Conservation (phyloP, 2,888 invertebrate species). For the Thymelicus sylvestris region DNA sequence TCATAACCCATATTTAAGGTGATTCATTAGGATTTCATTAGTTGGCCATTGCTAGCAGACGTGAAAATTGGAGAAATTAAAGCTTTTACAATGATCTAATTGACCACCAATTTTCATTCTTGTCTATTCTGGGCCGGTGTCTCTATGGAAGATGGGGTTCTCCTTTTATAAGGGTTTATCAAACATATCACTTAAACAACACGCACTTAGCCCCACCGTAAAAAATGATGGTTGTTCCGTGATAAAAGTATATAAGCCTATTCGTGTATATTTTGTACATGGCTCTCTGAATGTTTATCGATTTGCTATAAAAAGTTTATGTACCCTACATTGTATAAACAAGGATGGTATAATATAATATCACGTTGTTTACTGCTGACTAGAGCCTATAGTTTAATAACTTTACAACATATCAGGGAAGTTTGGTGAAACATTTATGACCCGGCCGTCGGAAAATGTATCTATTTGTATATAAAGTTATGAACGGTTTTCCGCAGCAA, state of each 20-base stretch:
- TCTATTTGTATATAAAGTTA: slow-evolving; percentile 52
- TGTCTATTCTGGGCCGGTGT: no score
- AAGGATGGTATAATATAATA: slow-evolving; percentile 48
- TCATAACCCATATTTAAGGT: no score
- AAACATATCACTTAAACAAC: slow-evolving; percentile 22
- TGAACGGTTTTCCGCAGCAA: slow-evolving; percentile 44
- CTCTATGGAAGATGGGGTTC: no score
- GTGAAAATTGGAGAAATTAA: no score
- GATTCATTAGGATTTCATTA: no score
- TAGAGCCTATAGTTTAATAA: slow-evolving; percentile 37
- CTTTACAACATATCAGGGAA: slow-evolving; percentile 36
- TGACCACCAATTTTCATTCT: no score
- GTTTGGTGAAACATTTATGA: slow-evolving; percentile 52
- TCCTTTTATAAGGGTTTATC: slow-evolving; percentile 14
- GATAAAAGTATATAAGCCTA: slow-evolving; percentile 31
- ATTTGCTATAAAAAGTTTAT: slow-evolving; percentile 57
- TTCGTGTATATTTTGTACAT: slow-evolving; percentile 31
- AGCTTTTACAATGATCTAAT: no score
- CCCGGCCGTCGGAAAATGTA: slow-evolving; percentile 48
- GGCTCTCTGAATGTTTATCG: slow-evolving; percentile 45
- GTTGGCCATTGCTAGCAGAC: no score
- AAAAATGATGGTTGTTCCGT: slow-evolving; percentile 35
- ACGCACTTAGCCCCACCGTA: slow-evolving; percentile 22
- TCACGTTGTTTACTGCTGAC: slow-evolving; percentile 46
- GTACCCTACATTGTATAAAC: slow-evolving; percentile 47